phyloP scores from a whole-genome alignment of 2,888 invertebrate species.

The Melolontha melolontha region DNA sequence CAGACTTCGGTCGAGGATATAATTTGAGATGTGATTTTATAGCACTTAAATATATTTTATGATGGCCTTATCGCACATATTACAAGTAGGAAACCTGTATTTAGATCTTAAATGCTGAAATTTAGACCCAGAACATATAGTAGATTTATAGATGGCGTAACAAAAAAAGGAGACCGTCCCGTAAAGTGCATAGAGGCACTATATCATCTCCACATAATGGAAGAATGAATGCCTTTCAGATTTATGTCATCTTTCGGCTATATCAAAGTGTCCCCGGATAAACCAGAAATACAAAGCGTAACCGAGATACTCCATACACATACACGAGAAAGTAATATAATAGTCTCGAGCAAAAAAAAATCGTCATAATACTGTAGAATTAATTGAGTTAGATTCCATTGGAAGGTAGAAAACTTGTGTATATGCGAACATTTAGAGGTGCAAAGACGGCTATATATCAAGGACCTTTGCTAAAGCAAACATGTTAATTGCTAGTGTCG shows the following conservation, averaged over 20 bases:
- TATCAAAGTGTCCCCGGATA: conserved; percentile 60
- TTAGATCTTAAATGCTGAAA: conserved; percentile 15
- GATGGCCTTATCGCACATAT: too few relatives aligned
- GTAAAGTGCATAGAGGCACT: conserved; percentile 59
- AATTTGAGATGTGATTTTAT: conserved; percentile 2
- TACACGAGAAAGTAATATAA: conserved; percentile 26
- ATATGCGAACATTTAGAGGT: conserved; percentile 39
- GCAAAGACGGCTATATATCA: conserved; percentile 50
- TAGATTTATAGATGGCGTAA: conserved; percentile 50
- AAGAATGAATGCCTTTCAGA: conserved; percentile 64
- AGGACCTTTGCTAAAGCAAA: conserved; percentile 53
- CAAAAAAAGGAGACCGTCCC: conserved; percentile 47
- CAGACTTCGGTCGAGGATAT: not conserved
- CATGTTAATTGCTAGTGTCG: conserved; percentile 61
- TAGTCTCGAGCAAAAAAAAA: conserved; percentile 26
- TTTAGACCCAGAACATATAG: not conserved
- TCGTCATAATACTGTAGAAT: conserved; percentile 13
- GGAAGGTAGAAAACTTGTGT: conserved; percentile 27
- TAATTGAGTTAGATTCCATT: conserved; percentile 32
- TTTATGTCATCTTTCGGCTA: conserved; percentile 65
- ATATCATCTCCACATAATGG: conserved; percentile 65
- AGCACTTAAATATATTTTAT: not conserved
- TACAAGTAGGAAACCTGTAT: not conserved
- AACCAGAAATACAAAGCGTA: conserved; percentile 58
- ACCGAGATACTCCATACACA: conserved; percentile 8